Base-by-base conservation (phyloP, 1,140 invertebrate species). In the Drosophila orena region DNA sequence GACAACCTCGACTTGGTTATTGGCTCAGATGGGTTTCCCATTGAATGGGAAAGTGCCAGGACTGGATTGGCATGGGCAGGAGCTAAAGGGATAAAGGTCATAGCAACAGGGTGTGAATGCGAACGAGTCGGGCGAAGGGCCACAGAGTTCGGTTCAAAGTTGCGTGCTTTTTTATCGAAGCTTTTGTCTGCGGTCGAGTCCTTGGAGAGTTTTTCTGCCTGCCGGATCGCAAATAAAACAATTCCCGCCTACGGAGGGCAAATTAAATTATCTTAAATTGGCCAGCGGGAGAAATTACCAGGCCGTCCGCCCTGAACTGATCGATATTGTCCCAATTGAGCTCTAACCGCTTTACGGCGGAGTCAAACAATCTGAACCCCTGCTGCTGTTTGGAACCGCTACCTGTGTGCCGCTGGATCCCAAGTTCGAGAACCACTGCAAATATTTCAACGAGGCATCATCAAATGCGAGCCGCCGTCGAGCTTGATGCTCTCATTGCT, bases 21-120 rank as follows among this genome's bases (percentile, higher is more conserved):
- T 84, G 81, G 81, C 80, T 84, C 84, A 79, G 71, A 74, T 78
- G 72, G 80, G 71, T 84, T 85, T 80, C 50, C 43, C 46, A 49
- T 27, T 8, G 14, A 10, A 10, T 0, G 24, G 24, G 20, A 17
- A 30, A 17, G 27, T 14, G 46, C 58, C 27, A 38, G 34, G 11
- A 24, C 6, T n/a, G 15, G 1, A 17, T 7, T 2, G 55, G 54
- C 30, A 30, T 38, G 37, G 37, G 35, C 40, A 34, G 35, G 37
- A 49, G 34, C 17, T 46, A 62, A 73, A 64, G 65, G 81, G 81
- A 68, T 72, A 73, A 84, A 85, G 81, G 80, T 85, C 85, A 84
- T 40, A 53, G 81, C 58, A 84, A 80, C 76, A 68, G 76, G 76
- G 72, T 66, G 57, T 73, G 40, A 57, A 62, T 61, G 40, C 30